Evolutionary conservation across 2,113 vertebrate genomes (phyloP).

Genomic region (Megaceryle maxima): DNA sequence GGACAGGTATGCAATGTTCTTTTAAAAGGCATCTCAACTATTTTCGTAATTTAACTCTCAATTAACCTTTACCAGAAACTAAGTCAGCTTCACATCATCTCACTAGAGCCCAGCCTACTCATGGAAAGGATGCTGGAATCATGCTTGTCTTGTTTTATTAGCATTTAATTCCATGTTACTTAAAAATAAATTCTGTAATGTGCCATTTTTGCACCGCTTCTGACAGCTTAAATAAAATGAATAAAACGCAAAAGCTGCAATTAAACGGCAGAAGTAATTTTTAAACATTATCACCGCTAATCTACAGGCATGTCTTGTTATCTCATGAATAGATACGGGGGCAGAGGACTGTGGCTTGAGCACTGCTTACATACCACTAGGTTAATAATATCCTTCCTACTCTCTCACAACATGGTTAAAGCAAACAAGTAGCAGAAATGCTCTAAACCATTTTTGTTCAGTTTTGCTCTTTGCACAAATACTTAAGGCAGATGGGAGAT

Average conservation of each 20-base stretch:
- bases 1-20: neutral
- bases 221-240: constrained; percentile 3
- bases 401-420: neutral
- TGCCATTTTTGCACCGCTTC: neutral
- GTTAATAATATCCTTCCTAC: neutral
- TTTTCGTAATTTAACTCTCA: neutral
- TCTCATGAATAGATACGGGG: neutral
- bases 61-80: constrained; percentile 27
- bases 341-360: neutral
- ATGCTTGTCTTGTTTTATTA: neutral
- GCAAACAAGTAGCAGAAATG: neutral
- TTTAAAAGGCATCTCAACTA: neutral
- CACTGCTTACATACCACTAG: neutral
- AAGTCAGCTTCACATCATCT: neutral
- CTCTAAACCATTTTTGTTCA: neutral
- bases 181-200: constrained; percentile 1
- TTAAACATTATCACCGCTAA: neutral
- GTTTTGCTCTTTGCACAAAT: neutral
- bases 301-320: neutral
- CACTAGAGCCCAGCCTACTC: neutral
- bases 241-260: neutral
- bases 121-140: neutral
- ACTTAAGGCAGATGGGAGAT: neutral
- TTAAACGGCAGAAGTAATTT: neutral
- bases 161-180: neutral